Percentiles rank a stretch among this genome's conserved stretches.
These are phyloP conservation scores for Euzophera pinguis DNA, from an alignment of 2,888 invertebrate genomes.

Conservation along the genomic window DNA sequence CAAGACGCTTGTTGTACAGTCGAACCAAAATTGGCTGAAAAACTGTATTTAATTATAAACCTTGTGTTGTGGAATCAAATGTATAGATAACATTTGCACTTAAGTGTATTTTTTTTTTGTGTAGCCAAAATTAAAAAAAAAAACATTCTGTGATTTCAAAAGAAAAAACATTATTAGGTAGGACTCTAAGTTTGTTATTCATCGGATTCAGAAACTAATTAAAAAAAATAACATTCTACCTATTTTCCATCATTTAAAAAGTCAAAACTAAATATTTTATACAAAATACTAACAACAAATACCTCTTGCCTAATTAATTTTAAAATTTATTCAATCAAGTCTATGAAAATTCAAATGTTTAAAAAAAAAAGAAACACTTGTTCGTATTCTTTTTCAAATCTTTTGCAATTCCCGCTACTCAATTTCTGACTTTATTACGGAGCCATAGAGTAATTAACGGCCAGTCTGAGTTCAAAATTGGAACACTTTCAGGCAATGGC, in stretches of 20 bases:
- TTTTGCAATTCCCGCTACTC: not conserved
- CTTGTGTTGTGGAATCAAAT: too few species aligned
- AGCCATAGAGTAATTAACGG: conserved; percentile 20
- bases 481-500: conserved; percentile 28
- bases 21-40: not conserved
- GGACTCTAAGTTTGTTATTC: too few species aligned
- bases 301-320: not conserved
- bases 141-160: too few species aligned
- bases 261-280: not conserved
- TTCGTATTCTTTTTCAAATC: conserved; percentile 5
- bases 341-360: not conserved
- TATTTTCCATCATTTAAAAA: too few species aligned
- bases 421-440: conserved; percentile 19
- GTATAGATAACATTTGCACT: too few species aligned
- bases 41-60: too few species aligned
- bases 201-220: too few species aligned
- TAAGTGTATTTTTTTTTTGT: too few species aligned
- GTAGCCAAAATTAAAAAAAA: too few species aligned
- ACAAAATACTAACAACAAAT: not conserved
- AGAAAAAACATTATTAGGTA: too few species aligned
- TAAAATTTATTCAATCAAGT: not conserved
- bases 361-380: not conserved
- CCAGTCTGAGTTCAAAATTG: not conserved
- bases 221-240: too few species aligned
- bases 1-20: conserved; percentile 59